Percentiles rank a stretch among this genome's conserved stretches.
These are phyloP conservation scores for Malacoctenus gilli DNA, from an alignment of 2,797 vertebrate genomes.

Conservation along the genomic window DNA sequence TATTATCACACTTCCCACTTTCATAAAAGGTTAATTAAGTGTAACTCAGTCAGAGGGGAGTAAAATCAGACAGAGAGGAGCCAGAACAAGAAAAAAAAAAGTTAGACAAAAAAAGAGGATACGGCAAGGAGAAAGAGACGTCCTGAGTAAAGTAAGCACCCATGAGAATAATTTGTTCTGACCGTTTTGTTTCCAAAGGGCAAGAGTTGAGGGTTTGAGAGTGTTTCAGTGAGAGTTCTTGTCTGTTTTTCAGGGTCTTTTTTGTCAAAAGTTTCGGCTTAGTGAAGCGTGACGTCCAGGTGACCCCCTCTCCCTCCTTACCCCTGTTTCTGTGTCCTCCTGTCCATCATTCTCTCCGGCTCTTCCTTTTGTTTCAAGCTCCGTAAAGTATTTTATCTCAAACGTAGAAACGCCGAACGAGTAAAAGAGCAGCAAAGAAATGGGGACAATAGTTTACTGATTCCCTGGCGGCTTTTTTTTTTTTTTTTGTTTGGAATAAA, in stretches of 20 bases:
- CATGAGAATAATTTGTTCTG: conserved; percentile 17
- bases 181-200: conserved; percentile 15
- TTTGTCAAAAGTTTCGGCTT: conserved; percentile 41
- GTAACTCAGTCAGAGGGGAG: conserved; percentile 29
- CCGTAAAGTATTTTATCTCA: neutral
- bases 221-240: conserved; percentile 8
- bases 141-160: neutral
- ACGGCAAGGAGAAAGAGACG: conserved; percentile 20
- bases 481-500: conserved; percentile 24
- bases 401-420: conserved; percentile 1
- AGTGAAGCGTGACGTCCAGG: conserved; percentile 40
- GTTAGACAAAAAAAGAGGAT: conserved; percentile 27
- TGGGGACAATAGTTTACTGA: conserved; percentile 6
- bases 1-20: conserved; percentile 44
- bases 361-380: neutral
- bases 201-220: conserved; percentile 11
- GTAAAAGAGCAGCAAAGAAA: conserved; percentile 4
- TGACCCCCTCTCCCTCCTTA: conserved; percentile 20
- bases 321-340: conserved; percentile 10
- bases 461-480: conserved; percentile 18
- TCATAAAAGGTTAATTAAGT: conserved; percentile 60
- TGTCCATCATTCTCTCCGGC: conserved; percentile 18
- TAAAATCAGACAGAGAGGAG: conserved; percentile 26
- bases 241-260: conserved; percentile 6
- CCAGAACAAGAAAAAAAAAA: conserved; percentile 16